phyloP scores from a whole-genome alignment of 2,113 vertebrate species.

The Varanus salvator region DNA sequence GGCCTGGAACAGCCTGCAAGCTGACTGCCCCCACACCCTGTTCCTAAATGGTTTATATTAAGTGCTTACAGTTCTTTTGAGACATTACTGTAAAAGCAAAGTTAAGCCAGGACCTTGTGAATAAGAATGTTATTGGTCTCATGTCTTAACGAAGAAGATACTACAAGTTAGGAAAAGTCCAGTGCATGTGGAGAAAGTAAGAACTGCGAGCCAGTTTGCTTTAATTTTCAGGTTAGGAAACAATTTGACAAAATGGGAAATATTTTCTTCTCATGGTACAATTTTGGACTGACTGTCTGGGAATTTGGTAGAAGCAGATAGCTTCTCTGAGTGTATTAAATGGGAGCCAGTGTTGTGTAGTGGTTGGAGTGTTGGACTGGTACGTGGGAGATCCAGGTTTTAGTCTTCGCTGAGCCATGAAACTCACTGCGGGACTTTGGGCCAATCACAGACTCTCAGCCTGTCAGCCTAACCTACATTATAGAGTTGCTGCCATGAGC shows the following conservation, averaged over 20 bases:
- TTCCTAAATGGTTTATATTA: slow-evolving; percentile 43
- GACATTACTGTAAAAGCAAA: slow-evolving; percentile 4
- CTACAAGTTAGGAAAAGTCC: slow-evolving; percentile 31
- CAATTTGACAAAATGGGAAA: slow-evolving; percentile 50
- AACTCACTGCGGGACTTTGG: too few species aligned
- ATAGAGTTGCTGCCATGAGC: too few species aligned
- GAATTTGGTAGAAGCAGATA: background rate
- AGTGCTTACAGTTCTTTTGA: background rate
- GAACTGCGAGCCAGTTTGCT: slow-evolving; percentile 55
- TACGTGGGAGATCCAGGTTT: too few species aligned
- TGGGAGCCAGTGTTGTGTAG: too few species aligned
- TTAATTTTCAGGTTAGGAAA: slow-evolving; percentile 66
- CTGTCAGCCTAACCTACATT: too few species aligned
- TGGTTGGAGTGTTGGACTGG: too few species aligned
- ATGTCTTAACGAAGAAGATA: slow-evolving; percentile 51
- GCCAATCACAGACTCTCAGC: too few species aligned
- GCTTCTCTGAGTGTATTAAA: background rate
- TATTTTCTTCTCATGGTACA: slow-evolving; percentile 65
- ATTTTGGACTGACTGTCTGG: slow-evolving; percentile 58
- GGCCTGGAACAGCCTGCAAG: slow-evolving; percentile 1
- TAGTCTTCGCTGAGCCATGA: too few species aligned
- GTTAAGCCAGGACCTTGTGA: slow-evolving; percentile 60
- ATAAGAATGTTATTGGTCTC: slow-evolving; percentile 62
- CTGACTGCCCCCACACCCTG: slow-evolving; percentile 4
- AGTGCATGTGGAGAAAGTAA: background rate